Percentiles rank a stretch among this genome's conserved stretches.
phyloP scores from a whole-genome alignment of 2,888 invertebrate genomes.

The Hecatera dysodea region DNA sequence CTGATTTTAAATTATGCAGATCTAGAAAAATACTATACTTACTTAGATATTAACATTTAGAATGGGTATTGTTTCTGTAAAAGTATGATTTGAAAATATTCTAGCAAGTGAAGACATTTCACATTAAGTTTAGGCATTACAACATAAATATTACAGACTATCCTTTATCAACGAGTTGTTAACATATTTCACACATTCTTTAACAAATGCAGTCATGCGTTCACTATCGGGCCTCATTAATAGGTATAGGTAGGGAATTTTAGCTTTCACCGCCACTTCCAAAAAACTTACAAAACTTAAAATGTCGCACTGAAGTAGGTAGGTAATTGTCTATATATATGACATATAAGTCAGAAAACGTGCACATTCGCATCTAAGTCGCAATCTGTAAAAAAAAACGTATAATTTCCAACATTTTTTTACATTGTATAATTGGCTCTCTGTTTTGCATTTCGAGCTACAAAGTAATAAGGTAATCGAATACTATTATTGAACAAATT shows the following conservation, averaged over 20 bases:
- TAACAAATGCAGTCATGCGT: constrained; percentile 86
- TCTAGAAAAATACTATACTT: constrained; percentile 50
- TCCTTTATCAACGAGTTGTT: constrained; percentile 71
- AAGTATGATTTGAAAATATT: constrained; percentile 20
- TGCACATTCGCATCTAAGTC: too few species aligned
- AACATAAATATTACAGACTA: constrained; percentile 67
- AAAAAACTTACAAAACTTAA: too few species aligned
- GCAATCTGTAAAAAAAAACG: too few species aligned
- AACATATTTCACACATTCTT: constrained; percentile 81
- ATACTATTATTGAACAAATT: constrained; percentile 5
- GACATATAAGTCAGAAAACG: too few species aligned
- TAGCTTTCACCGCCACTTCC: constrained; percentile 27
- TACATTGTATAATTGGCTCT: too few species aligned
- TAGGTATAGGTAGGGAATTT: constrained; percentile 48
- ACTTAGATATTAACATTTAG: neutral
- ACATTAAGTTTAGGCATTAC: constrained; percentile 38
- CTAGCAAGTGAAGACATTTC: constrained; percentile 56
- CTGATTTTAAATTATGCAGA: constrained; percentile 13
- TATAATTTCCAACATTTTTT: too few species aligned
- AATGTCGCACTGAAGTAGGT: too few species aligned
- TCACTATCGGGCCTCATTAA: constrained; percentile 79
- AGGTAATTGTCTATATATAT: too few species aligned
- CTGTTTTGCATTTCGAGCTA: constrained; percentile 22
- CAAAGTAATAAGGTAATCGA: neutral
- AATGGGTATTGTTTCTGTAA: constrained; percentile 22